Conservation (phyloP, 2,113 vertebrate species). For the human (Homo sapiens) region GRCh38 chr11:133345501-133346000, state of each 20-base stretch:
- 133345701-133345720: constrained; percentile 8
- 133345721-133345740: background rate
- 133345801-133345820: background rate
- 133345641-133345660: background rate
- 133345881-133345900: background rate
- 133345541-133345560: background rate
- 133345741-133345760: background rate
- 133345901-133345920: background rate
- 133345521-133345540: background rate
- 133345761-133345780: background rate
- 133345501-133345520: background rate
- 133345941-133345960: background rate
- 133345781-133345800: background rate
- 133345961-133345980: background rate
- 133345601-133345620: background rate
- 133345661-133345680: background rate
- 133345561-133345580: background rate
- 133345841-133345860: background rate
- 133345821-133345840: background rate
- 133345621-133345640: background rate
- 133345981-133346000: background rate
- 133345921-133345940: background rate
- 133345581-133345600: background rate
- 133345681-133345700: background rate
- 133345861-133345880: background rate